These are phyloP conservation scores for Heliconius charithonia DNA, from an alignment of 2,888 invertebrate species.

Conservation along the genomic window DNA sequence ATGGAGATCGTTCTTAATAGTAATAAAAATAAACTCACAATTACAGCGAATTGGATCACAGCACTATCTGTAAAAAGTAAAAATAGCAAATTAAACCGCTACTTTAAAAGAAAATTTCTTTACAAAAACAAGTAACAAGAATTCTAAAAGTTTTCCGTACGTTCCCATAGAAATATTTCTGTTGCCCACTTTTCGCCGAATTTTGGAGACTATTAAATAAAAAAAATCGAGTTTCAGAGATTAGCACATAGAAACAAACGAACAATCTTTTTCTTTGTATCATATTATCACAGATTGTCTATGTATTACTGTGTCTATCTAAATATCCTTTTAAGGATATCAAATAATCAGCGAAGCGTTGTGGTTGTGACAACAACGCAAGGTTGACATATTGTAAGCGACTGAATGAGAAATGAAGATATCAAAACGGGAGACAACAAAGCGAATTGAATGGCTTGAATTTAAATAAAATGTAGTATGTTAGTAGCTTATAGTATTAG, in stretches of 20 bases:
- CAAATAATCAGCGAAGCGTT: not conserved
- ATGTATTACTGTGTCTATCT: not conserved
- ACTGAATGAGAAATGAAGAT: conserved; percentile 17
- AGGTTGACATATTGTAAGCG: conserved; percentile 10
- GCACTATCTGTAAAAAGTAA: conserved; percentile 1
- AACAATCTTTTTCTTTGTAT: not conserved
- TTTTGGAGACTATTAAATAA: too few relatives aligned
- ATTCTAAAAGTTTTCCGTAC: too few relatives aligned
- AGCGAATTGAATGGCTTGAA: not conserved
- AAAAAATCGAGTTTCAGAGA: not conserved
- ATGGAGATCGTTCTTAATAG: not conserved
- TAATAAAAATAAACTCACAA: not conserved
- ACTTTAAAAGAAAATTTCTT: not conserved
- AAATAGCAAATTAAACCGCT: not conserved
- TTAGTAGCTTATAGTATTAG: too few relatives aligned
- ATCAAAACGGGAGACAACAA: not conserved
- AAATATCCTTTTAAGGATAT: conserved; percentile 8
- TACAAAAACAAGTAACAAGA: not conserved
- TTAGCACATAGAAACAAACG: not conserved
- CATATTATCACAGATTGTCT: not conserved
- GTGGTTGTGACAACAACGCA: not conserved
- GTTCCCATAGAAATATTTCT: too few relatives aligned
- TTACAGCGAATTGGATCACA: not conserved
- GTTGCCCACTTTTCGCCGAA: too few relatives aligned
- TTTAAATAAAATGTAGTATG: not conserved